Evolutionary conservation across 2,113 vertebrate species (phyloP), one percentile per base, ranked within the genome.

Genomic region (Elephas maximus): DNA sequence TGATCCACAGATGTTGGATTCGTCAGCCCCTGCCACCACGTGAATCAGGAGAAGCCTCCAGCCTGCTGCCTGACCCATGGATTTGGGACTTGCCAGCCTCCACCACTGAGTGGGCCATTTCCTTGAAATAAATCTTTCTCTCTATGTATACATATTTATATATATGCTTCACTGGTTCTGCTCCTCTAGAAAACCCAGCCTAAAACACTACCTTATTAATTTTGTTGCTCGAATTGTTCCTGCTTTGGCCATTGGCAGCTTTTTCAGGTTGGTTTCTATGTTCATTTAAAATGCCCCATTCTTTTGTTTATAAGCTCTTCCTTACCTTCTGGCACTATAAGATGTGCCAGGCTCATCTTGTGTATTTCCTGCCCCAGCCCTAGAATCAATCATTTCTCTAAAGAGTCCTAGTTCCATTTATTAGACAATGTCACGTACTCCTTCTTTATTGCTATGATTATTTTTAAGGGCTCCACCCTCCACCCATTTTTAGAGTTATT

Each of bases 401-500:
- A 74, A 48, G 63, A 74, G 15, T 24, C 17, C 41, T 51, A 2
- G 5, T 33, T 92, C 24, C 30, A 78, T 41, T 91, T 45, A 89
- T 57, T 95, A 24, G 91, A 95, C 37, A 90, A 82, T 74, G 37
- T 67, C 53, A 48, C 28, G 53, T 57, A 7, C 5, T 23, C 23
- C 33, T 89, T 82, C 37, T 23, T 85, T 73, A 79, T 44, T 74
- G 33, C 26, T 41, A 15, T 91, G 12, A 41, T n/a, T 45, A 63
- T 65, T 63, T 82, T 81, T 81, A 45, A 90, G 65, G 65, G 51
- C 11, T 91, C n/a, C 4, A 85, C 23, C 28, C 14, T 18, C 37
- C 24, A 20, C 20, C 80, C 80, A 96, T 78, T 30, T 83, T 96
- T 87, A 93, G 73, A 90, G 63, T 57, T 92, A 88, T 84, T 87